Evolutionary conservation across 2,797 vertebrate species (phyloP).

Genomic region (Schizopygopsis pylzovi): DNA sequence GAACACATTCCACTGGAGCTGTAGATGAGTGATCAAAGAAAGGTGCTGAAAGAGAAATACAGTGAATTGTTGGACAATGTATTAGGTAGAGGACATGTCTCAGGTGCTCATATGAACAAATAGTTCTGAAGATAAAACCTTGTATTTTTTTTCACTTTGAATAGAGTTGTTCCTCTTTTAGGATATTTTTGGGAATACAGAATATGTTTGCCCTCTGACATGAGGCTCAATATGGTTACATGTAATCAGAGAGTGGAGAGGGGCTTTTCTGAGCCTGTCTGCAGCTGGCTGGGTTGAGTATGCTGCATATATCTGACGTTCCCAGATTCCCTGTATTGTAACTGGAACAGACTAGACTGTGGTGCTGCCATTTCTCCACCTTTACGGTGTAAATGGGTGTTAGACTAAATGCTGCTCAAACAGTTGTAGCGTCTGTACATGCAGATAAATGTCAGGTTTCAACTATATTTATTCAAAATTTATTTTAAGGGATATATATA

Average conservation of each 20-base stretch:
- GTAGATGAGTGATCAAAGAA: slow-evolving; percentile 32
- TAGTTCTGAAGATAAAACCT: not conserved
- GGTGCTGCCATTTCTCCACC: not conserved
- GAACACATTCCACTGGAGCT: slow-evolving; percentile 9
- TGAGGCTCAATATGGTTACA: slow-evolving; percentile 43
- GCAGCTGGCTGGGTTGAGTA: slow-evolving; percentile 9
- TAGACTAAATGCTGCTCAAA: not conserved
- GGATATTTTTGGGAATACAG: slow-evolving; percentile 24
- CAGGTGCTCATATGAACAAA: not conserved
- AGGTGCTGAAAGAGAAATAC: slow-evolving; percentile 27
- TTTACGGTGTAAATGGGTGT: too few relatives aligned
- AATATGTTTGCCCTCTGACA: slow-evolving; percentile 41
- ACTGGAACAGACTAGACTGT: not conserved
- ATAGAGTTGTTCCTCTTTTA: not conserved
- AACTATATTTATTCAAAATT: not conserved
- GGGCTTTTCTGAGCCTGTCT: slow-evolving; percentile 21
- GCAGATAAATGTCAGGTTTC: not conserved
- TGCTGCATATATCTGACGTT: not conserved
- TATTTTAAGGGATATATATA: not conserved
- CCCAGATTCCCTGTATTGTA: slow-evolving; percentile 13
- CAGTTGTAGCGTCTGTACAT: not conserved
- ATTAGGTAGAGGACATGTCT: not conserved
- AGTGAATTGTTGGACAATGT: slow-evolving; percentile 22
- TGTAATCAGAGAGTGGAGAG: slow-evolving; percentile 35
- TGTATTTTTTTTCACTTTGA: not conserved